Evolutionary conservation across 2,888 invertebrate species (phyloP).

Genomic region (Andrena chrysosceles): DNA sequence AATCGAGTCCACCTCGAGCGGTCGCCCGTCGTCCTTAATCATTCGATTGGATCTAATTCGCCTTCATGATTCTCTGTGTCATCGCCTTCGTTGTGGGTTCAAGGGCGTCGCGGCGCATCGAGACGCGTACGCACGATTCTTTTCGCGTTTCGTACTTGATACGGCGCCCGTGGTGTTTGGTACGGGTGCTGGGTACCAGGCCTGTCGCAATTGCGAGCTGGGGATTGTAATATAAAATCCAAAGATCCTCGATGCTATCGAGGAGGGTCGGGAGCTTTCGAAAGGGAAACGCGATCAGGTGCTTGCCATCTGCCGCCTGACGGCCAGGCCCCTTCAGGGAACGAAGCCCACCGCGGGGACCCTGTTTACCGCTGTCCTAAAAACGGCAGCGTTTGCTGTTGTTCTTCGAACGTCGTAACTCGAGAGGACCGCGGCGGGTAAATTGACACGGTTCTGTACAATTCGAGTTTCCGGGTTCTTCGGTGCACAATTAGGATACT

Average conservation of each 20-base stretch:
- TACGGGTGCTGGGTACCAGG: neutral
- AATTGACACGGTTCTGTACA: slow-evolving; percentile 45
- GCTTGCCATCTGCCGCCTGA: slow-evolving; percentile 75
- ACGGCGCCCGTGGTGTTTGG: neutral
- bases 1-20: slow-evolving; percentile 67
- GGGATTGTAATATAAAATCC: slow-evolving; percentile 34
- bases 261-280: slow-evolving; percentile 37
- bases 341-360: slow-evolving; percentile 50
- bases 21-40: slow-evolving; percentile 70
- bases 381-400: slow-evolving; percentile 48
- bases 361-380: slow-evolving; percentile 51
- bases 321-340: slow-evolving; percentile 54
- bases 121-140: slow-evolving; percentile 25
- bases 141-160: slow-evolving; percentile 28
- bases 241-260: slow-evolving; percentile 58
- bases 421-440: slow-evolving; percentile 37
- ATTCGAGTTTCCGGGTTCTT: slow-evolving; percentile 52
- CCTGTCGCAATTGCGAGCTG: no score
- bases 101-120: slow-evolving; percentile 58
- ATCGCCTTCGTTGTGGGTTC: slow-evolving; percentile 66
- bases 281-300: slow-evolving; percentile 71
- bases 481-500: neutral
- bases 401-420: slow-evolving; percentile 53
- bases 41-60: slow-evolving; percentile 74
- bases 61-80: slow-evolving; percentile 67